Evolutionary conservation across 1,140 invertebrate species (phyloP), one percentile per base, ranked within the genome.

Genomic region (Aphis gossypii): DNA sequence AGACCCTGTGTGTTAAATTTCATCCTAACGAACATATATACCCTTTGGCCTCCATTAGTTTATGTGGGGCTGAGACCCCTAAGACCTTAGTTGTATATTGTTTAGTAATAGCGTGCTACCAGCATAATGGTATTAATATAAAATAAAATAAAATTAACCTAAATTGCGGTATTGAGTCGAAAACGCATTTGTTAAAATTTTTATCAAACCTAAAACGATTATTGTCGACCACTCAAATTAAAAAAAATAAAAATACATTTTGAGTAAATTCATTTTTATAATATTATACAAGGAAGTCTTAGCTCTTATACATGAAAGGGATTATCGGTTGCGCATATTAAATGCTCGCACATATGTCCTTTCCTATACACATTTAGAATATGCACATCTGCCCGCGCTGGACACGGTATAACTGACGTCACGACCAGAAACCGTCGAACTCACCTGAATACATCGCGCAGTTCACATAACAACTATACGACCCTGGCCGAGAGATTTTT

Each of bases 401-500:
- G 92, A 93, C 92, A 93, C n/a, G 92, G 46, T 41, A 6, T 35
- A 38, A 84, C 91, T 25, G 76, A 92, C 68, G 76, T 46, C 46
- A 38, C n/a, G 91, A 92, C 91, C 91, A 38, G 23, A 86, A 93
- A 51, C 48, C 25, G 48, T 86, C 48, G 20, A 30, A 92, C 41
- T 93, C 92, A 93, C 92, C 92, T 93, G 92, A 93, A 93, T 44
- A 25, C 44, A 46, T 51, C 38, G 51, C 51, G 88, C 51, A 25
- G 41, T 56, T 89, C 88, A 38, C 56, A 60, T 90, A 90, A 90
- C 25, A 60, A 90, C 18, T 87, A 87, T 88, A 56, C 48, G 35
- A 38, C 91, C 82, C 68, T 84, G 91, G 84, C 92, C 92, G 76
- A 86, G 92, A 86, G 92, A 86, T 93, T 93, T 93, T 86, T 76